phyloP scores from a whole-genome alignment of 2,797 vertebrate species.

The Dryobates pubescens region DNA sequence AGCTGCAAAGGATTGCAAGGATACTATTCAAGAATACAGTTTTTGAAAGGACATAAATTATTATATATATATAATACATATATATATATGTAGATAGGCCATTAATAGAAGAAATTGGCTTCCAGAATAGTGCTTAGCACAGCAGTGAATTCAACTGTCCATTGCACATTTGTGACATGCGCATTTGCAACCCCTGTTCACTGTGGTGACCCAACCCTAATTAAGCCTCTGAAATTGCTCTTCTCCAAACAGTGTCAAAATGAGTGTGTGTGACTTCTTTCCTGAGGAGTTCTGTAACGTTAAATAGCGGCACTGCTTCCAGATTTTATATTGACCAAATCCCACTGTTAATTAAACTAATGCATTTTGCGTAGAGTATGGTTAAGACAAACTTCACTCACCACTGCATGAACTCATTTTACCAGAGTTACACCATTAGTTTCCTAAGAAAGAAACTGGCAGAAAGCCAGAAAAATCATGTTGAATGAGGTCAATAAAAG shows the following conservation, averaged over 20 bases:
- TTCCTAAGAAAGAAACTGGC: background rate
- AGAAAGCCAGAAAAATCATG: background rate
- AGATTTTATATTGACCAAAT: background rate
- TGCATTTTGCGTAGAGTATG: background rate
- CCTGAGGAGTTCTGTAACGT: background rate
- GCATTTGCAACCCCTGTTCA: background rate
- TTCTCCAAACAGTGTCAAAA: background rate
- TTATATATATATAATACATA: background rate
- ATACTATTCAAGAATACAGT: background rate
- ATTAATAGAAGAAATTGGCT: background rate
- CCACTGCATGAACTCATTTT: background rate
- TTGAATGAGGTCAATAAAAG: background rate
- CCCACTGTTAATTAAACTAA: background rate
- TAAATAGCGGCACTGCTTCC: background rate
- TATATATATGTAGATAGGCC: background rate
- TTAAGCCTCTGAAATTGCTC: background rate
- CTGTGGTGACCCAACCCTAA: background rate
- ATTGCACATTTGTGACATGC: background rate
- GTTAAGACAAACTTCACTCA: background rate
- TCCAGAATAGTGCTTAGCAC: background rate
- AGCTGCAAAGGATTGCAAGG: background rate
- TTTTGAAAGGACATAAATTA: background rate
- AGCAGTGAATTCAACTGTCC: background rate
- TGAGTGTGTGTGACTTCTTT: background rate
- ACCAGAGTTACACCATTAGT: background rate